Evolutionary conservation across 2,888 invertebrate species (phyloP).

Genomic region (Matsumyia berberina): DNA sequence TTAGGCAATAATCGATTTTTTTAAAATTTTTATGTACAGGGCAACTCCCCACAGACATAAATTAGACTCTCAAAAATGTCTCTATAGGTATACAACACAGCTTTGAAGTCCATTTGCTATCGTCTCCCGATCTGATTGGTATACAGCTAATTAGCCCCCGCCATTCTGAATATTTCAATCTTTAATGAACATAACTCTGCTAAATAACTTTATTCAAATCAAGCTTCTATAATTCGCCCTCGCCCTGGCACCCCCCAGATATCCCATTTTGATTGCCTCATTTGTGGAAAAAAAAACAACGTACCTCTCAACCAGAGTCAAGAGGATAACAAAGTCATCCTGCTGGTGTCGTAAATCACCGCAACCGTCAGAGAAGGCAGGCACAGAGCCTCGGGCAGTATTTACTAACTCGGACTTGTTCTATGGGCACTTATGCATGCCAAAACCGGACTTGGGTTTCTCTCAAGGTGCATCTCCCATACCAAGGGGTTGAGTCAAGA

Average conservation of each 20-base stretch:
- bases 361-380: slow-evolving; percentile 6
- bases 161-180: slow-evolving; percentile 37
- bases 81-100: too few relatives aligned
- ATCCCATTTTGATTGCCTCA: slow-evolving; percentile 44
- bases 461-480: slow-evolving; percentile 4
- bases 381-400: slow-evolving; percentile 1
- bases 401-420: slow-evolving; percentile 5
- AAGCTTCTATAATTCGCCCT: slow-evolving; percentile 28
- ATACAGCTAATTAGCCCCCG: slow-evolving; percentile 25
- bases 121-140: neutral
- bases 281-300: neutral
- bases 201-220: slow-evolving; percentile 61
- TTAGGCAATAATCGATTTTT: neutral
- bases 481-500: slow-evolving; percentile 50
- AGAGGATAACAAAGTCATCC: slow-evolving; percentile 17
- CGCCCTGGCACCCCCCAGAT: slow-evolving; percentile 4
- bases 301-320: neutral
- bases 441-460: slow-evolving; percentile 66
- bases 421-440: neutral
- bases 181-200: slow-evolving; percentile 53
- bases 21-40: too few relatives aligned
- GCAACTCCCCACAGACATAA: slow-evolving; percentile 7
- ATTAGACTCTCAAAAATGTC: slow-evolving; percentile 25
- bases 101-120: slow-evolving; percentile 14
- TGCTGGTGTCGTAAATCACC: slow-evolving; percentile 34